phyloP scores from a whole-genome alignment of 2,888 invertebrate species.

The Chloromyia formosa region DNA sequence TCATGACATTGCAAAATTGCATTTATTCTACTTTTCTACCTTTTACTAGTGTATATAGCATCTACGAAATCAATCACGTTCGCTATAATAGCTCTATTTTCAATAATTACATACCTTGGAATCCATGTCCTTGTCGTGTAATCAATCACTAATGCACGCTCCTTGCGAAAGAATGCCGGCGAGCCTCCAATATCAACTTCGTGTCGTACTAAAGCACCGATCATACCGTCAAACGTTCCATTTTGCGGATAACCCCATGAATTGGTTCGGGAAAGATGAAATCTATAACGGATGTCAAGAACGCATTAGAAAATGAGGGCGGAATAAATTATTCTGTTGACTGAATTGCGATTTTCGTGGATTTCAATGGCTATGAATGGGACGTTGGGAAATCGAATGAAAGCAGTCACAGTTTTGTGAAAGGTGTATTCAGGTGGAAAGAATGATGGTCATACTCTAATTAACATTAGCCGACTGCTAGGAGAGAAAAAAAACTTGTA shows the following conservation, averaged over 20 bases:
- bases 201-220: constrained; percentile 68
- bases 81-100: background rate
- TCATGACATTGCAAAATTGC: constrained; percentile 2
- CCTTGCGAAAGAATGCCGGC: constrained; percentile 71
- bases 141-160: constrained; percentile 69
- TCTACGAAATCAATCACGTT: constrained; percentile 35
- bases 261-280: constrained; percentile 63
- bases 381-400: constrained; percentile 41
- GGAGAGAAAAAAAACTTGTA: too few relatives aligned
- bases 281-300: constrained; percentile 37
- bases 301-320: background rate
- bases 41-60: background rate
- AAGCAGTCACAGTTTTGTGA: too few relatives aligned
- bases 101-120: constrained; percentile 65
- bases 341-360: background rate
- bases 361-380: constrained; percentile 5
- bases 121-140: constrained; percentile 71
- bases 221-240: constrained; percentile 73
- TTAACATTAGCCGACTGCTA: too few relatives aligned
- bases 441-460: too few relatives aligned
- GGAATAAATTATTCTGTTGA: constrained; percentile 15
- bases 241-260: constrained; percentile 72
- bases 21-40: constrained; percentile 44
- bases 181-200: constrained; percentile 75
- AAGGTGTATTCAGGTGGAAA: too few relatives aligned